Conservation (phyloP, 2,888 invertebrate genomes). For the Stratiomys singularior region DNA sequence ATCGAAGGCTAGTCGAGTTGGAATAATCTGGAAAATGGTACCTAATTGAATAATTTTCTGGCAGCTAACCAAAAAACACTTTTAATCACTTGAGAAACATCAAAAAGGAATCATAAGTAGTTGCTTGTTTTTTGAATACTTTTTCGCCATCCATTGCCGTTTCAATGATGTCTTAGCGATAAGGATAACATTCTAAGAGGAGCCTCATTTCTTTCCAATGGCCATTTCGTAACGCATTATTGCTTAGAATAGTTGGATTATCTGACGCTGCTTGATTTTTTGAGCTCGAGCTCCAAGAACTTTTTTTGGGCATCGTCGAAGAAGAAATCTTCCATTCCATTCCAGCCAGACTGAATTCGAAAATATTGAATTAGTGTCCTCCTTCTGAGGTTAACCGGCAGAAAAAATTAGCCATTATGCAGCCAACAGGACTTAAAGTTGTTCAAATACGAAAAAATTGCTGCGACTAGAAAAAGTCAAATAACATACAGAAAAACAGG, state of each 20-base stretch:
- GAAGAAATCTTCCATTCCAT: neutral
- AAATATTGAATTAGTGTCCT: conserved; percentile 48
- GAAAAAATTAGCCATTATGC: conserved; percentile 48
- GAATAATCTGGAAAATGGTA: conserved; percentile 4
- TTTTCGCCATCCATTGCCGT: neutral
- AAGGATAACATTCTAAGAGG: neutral
- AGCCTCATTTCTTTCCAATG: neutral
- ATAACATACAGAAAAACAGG: conserved; percentile 22
- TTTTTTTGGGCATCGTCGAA: neutral
- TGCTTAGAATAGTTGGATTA: conserved; percentile 19
- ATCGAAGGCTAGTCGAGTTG: neutral
- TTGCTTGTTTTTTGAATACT: neutral
- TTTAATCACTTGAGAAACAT: conserved; percentile 38
- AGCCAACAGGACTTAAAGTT: conserved; percentile 42
- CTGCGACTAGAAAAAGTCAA: conserved; percentile 44
- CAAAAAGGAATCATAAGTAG: conserved; percentile 25
- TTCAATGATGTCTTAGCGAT: neutral
- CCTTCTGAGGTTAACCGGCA: conserved; percentile 48
- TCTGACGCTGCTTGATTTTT: neutral
- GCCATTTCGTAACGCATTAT: neutral
- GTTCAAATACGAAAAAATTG: conserved; percentile 15
- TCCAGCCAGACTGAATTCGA: neutral
- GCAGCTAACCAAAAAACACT: conserved; percentile 38
- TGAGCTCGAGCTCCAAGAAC: neutral
- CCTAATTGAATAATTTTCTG: conserved; percentile 42